Base-by-base conservation (phyloP, 2,113 vertebrate species). In the Corythoichthys intestinalis region DNA sequence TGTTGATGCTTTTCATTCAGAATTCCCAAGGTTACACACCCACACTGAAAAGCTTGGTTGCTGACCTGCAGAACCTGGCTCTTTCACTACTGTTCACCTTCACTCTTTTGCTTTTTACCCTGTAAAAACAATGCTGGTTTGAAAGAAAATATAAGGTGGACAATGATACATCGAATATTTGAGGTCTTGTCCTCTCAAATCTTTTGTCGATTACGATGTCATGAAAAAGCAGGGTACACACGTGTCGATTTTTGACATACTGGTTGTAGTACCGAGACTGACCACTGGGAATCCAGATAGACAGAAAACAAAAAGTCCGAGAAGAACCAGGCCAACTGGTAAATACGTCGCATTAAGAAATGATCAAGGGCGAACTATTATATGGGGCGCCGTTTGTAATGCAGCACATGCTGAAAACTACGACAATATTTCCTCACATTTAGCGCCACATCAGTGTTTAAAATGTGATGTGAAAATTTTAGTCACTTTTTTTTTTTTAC, bases 31-130 rank as follows among this genome's bases (percentile, higher is more conserved):
- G 69, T 70, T 71, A 72, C 80, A 85, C 79, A 84, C 82, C 73
- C 75, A 81, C 79, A 76, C 72, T 72, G 78, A 83, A 80, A 74
- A 89, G 81, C 82, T 89, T 65, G 82, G 88, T 89, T 85, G 81
- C 90, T 89, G 90, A 87, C 90, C 91, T 85, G 91, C 92, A 91
- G 90, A 81, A 92, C 90, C 88, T 74, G 81, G 76, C 77, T 80
- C 85, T 74, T 61, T 52, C 85, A 75, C 77, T 77, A 85, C 83
- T 75, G 74, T 46, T 77, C 69, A 71, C 44, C 11, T 47, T 47
- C 17, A 4, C 59, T 39, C 61, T 50, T 54, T 17, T 50, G 49
- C 67, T 73, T 83, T 83, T 71, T 82, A 90, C 86, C 85, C 86
- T 90, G 85, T 88, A 78, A 87, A 80, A 81, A 62, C 9, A 3